Conservation (phyloP, 1,140 invertebrate genomes). For the Drosophila hydei region DNA sequence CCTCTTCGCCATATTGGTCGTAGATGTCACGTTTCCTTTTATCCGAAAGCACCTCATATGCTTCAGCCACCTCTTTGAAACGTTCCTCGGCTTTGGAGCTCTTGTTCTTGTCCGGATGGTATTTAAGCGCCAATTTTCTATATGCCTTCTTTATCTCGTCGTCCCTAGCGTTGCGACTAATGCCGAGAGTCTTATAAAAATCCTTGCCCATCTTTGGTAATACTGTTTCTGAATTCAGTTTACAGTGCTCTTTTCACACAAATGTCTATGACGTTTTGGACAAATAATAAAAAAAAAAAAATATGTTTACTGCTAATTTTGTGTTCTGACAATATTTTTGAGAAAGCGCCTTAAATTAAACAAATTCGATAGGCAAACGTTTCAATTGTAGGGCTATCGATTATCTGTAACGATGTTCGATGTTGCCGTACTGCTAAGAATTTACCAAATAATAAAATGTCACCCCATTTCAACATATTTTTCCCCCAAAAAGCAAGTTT, state of each 20-base stretch:
- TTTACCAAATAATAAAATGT: neutral
- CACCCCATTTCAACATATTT: neutral
- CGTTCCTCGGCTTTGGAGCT: conserved; percentile 92
- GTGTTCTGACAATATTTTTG: neutral
- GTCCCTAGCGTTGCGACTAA: conserved; percentile 92
- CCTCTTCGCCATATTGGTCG: conserved; percentile 95
- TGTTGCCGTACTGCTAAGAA: neutral
- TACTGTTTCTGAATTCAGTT: neutral
- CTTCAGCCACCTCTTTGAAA: conserved; percentile 96
- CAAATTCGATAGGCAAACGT: neutral
- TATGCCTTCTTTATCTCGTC: conserved; percentile 96
- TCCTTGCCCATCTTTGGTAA: conserved; percentile 46
- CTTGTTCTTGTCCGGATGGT: conserved; percentile 96
- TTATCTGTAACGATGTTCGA: neutral
- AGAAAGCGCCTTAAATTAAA: neutral
- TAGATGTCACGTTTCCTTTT: conserved; percentile 95
- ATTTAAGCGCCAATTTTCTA: conserved; percentile 92
- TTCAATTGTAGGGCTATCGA: neutral
- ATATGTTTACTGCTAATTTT: neutral
- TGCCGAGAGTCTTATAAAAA: conserved; percentile 89
- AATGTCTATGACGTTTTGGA: neutral
- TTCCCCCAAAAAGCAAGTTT: neutral
- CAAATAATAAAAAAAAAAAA: neutral
- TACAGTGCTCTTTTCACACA: conserved; percentile 6
- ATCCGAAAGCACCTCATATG: conserved; percentile 94